These are phyloP conservation scores for Apamea anceps DNA, from an alignment of 2,888 invertebrate species.

Conservation along the genomic window DNA sequence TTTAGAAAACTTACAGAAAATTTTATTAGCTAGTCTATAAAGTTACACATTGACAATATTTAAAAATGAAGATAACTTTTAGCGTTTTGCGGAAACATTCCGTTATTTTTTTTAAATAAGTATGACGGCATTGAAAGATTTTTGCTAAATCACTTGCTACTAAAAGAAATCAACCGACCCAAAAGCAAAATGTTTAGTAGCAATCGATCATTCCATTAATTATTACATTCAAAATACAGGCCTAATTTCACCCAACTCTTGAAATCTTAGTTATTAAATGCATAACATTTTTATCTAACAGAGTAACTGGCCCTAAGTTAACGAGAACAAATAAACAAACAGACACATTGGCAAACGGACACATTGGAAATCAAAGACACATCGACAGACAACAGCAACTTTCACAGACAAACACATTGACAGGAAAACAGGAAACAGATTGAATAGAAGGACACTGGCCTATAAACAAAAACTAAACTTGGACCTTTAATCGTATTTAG, in stretches of 20 bases:
- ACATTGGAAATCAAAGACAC: not conserved
- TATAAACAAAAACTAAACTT: not conserved
- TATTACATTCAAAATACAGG: not conserved
- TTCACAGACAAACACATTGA: not conserved
- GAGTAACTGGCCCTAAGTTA: not conserved
- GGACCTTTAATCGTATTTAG: not conserved
- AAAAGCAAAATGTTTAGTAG: not conserved
- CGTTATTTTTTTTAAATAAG: not conserved
- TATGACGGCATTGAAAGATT: not conserved
- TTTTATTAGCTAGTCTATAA: not conserved
- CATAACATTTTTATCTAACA: not conserved
- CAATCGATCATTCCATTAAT: not conserved
- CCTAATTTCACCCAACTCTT: not conserved
- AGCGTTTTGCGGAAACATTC: not conserved
- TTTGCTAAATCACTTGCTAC: not conserved
- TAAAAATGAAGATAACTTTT: not conserved
- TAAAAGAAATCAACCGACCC: not conserved
- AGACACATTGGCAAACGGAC: not conserved
- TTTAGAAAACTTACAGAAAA: not conserved
- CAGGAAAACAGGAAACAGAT: not conserved
- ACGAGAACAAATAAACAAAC: not conserved
- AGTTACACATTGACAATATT: not conserved
- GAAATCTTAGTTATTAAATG: not conserved
- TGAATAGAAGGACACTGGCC: not conserved
- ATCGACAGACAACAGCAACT: not conserved